Evolutionary conservation across 2,113 vertebrate genomes (phyloP).

Genomic region (Sclerurus mexicanus): DNA sequence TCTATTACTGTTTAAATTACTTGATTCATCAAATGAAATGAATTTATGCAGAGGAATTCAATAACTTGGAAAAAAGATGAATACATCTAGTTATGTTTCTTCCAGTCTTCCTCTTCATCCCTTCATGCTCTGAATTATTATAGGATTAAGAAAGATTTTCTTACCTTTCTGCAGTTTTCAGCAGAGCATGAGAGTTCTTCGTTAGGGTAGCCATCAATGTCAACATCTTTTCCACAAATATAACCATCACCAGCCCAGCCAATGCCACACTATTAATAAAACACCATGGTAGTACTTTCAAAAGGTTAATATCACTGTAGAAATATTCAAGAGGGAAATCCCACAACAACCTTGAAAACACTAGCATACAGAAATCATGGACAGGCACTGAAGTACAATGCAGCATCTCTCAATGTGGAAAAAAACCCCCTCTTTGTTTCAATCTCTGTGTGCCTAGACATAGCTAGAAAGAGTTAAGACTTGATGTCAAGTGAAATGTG

Average conservation of each 20-base stretch:
- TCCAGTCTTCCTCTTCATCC: neutral
- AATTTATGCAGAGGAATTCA: neutral
- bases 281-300: neutral
- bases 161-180: slow-evolving; percentile 87
- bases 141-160: neutral
- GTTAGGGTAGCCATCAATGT: slow-evolving; percentile 95
- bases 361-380: neutral
- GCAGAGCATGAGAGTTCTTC: slow-evolving; percentile 81
- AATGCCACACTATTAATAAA: slow-evolving; percentile 84
- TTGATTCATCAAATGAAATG: neutral
- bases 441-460: neutral
- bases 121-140: neutral
- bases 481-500: neutral
- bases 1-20: neutral
- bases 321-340: neutral
- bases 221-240: slow-evolving; percentile 90
- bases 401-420: neutral
- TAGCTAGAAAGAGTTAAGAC: neutral
- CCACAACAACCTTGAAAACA: neutral
- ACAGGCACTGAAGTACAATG: neutral
- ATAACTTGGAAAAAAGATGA: neutral
- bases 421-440: neutral
- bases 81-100: neutral
- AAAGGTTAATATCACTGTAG: neutral
- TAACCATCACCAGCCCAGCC: slow-evolving; percentile 96